These are phyloP conservation scores for Umimayanthus chanpuru DNA, from an alignment of 92 coral and sea anemone genomes.

Conservation along the genomic window DNA sequence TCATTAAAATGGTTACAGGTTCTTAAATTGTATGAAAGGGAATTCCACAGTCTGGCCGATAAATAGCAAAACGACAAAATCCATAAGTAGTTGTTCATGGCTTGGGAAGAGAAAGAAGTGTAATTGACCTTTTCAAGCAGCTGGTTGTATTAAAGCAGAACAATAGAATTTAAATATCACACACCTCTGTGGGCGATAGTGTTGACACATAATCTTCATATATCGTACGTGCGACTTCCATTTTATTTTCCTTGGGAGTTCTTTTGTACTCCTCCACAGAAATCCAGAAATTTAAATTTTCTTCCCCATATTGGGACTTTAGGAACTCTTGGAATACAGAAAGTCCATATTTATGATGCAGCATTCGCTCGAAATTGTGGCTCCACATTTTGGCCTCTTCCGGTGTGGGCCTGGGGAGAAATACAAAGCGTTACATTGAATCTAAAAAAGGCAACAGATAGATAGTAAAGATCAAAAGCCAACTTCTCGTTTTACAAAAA, in stretches of 20 bases:
- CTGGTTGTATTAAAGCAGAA: no score
- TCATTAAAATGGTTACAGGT: no score
- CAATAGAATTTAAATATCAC: neutral
- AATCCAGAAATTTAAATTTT: conserved; percentile 93
- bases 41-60: no score
- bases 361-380: conserved; percentile 75
- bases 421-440: neutral
- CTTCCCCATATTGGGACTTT: conserved; percentile 92
- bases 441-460: neutral
- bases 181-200: conserved; percentile 97
- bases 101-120: no score
- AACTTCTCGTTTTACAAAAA: neutral
- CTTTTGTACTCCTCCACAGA: conserved; percentile 90
- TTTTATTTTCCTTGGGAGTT: conserved; percentile 51
- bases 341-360: conserved; percentile 81
- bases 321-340: conserved; percentile 88
- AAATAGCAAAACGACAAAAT: no score
- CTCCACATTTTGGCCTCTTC: conserved; percentile 90
- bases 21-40: no score
- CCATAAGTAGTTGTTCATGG: no score
- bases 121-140: no score
- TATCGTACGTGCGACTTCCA: conserved; percentile 81
- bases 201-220: conserved; percentile 97
- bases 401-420: conserved; percentile 72
- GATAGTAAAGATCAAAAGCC: neutral